Conservation (phyloP, 2,113 vertebrate genomes). For the Philantomba maxwellii region DNA sequence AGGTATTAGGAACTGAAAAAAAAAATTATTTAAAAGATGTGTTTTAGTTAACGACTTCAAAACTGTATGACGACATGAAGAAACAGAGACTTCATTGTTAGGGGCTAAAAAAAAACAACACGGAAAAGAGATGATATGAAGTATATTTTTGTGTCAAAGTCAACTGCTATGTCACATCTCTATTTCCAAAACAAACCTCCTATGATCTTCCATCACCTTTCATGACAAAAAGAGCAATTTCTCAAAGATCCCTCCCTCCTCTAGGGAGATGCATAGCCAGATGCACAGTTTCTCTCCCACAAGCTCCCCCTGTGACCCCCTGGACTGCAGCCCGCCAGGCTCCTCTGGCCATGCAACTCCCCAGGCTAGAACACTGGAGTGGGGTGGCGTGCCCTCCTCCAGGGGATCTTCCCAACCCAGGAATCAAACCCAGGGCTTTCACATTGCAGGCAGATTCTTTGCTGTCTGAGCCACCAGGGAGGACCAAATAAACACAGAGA, state of each 20-base stretch:
- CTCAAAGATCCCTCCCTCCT: not conserved
- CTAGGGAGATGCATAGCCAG: not conserved
- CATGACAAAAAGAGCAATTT: conserved; percentile 1
- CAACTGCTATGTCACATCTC: not conserved
- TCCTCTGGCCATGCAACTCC: not conserved
- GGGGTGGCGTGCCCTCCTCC: not conserved
- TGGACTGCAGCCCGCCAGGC: not conserved
- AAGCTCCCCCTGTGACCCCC: not conserved
- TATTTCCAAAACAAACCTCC: conserved; percentile 25
- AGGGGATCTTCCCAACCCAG: not conserved
- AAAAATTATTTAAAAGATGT: not conserved
- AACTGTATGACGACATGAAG: not conserved
- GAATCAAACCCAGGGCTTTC: not conserved
- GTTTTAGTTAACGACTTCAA: not conserved
- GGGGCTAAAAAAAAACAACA: not conserved
- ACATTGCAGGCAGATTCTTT: not conserved
- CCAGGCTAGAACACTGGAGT: not conserved
- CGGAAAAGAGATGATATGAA: not conserved
- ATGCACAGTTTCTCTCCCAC: not conserved
- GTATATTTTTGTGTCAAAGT: not conserved
- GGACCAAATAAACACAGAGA: not conserved
- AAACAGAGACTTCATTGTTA: not conserved
- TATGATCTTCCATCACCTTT: conserved; percentile 7
- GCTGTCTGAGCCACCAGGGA: not conserved
- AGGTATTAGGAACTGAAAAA: not conserved